Conservation (phyloP, 2,888 invertebrate genomes). For the Caenorhabditis afra region DNA sequence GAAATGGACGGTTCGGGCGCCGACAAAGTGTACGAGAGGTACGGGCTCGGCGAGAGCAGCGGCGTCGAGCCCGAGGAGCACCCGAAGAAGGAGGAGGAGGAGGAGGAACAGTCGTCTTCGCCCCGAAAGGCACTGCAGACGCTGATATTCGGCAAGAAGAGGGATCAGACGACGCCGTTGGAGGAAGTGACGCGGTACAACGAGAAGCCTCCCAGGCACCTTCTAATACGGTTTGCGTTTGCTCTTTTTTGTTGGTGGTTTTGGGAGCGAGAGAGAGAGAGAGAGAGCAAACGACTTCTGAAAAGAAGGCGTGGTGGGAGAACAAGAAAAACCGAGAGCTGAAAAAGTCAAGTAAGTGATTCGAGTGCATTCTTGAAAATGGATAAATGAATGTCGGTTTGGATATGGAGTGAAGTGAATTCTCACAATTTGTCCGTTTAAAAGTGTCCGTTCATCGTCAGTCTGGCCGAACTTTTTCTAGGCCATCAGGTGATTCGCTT, state of each 20-base stretch:
- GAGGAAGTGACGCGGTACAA: constrained; percentile 55
- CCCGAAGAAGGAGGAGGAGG: constrained; percentile 4
- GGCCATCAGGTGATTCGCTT: not conserved
- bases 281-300: too few relatives aligned
- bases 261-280: too few relatives aligned
- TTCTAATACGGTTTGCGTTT: constrained; percentile 68
- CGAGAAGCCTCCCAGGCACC: constrained; percentile 61
- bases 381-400: constrained; percentile 7
- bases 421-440: too few relatives aligned
- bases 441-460: too few relatives aligned
- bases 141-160: constrained; percentile 65
- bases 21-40: constrained; percentile 61
- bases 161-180: constrained; percentile 56
- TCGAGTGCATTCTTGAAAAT: too few relatives aligned
- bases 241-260: constrained; percentile 7
- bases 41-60: constrained; percentile 41
- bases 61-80: constrained; percentile 1
- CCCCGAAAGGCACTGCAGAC: constrained; percentile 51
- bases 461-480: constrained; percentile 29
- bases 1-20: constrained; percentile 66
- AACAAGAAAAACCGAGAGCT: too few relatives aligned
- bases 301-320: too few relatives aligned
- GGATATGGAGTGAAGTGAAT: constrained; percentile 30
- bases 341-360: too few relatives aligned
- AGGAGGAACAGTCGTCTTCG: constrained; percentile 8